Percentiles rank a stretch among this genome's conserved stretches.
Evolutionary conservation across 2,888 invertebrate genomes (phyloP).

Genomic region (Stenichneumon culpator): DNA sequence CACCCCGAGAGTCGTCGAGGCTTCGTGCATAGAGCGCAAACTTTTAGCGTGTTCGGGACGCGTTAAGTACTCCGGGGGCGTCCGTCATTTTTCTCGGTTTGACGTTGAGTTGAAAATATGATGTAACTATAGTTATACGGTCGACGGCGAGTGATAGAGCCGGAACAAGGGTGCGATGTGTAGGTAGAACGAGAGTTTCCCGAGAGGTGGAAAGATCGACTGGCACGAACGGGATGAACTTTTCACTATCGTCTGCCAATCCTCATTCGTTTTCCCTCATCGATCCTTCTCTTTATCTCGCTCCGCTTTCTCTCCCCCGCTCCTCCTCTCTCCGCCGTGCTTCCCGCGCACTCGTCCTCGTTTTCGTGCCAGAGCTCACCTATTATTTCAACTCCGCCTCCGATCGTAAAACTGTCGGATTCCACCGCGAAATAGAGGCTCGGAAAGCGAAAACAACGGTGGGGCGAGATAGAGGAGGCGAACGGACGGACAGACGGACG

Average conservation of each 20-base stretch:
- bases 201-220: slow-evolving; percentile 2
- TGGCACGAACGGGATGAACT: slow-evolving; percentile 48
- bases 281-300: slow-evolving; percentile 36
- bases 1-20: background rate
- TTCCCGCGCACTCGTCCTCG: slow-evolving; percentile 38
- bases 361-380: slow-evolving; percentile 52
- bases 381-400: slow-evolving; percentile 63
- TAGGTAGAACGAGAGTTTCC: slow-evolving; percentile 1
- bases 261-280: slow-evolving; percentile 49
- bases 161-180: slow-evolving; percentile 5
- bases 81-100: slow-evolving; percentile 48
- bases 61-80: slow-evolving; percentile 35
- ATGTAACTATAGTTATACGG: background rate
- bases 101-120: slow-evolving; percentile 52
- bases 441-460: slow-evolving; percentile 31
- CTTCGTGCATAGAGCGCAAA: slow-evolving; percentile 1
- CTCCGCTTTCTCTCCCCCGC: background rate
- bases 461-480: background rate
- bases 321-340: background rate
- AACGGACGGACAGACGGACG: slow-evolving; percentile 24
- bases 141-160: background rate
- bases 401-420: slow-evolving; percentile 68
- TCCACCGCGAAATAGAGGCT: slow-evolving; percentile 62
- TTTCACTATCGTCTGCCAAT: slow-evolving; percentile 57
- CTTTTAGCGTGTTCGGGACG: slow-evolving; percentile 23